phyloP scores from a whole-genome alignment of 2,888 invertebrate genomes.

The Hetaerina titia region DNA sequence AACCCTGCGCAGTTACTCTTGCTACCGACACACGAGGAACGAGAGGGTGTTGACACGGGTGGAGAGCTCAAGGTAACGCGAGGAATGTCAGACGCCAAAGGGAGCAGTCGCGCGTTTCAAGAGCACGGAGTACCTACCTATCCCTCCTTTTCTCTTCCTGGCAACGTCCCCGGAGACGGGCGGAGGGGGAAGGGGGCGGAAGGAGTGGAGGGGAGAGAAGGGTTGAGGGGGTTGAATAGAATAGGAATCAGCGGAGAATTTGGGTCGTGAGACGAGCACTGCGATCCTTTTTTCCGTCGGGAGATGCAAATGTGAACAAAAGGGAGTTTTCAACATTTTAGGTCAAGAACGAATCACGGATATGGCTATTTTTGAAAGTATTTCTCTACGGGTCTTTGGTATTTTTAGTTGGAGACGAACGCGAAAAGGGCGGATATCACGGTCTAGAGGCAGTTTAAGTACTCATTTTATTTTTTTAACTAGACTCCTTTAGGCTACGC shows the following conservation, averaged over 20 bases:
- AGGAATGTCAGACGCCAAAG: background rate
- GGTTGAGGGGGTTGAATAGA: background rate
- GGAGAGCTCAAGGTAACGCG: background rate
- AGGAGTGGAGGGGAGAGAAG: background rate
- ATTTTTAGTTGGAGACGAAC: background rate
- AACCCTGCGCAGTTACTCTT: too few species aligned
- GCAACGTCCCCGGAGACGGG: background rate
- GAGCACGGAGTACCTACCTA: background rate
- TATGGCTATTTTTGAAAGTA: background rate
- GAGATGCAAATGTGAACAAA: background rate
- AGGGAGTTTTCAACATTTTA: background rate
- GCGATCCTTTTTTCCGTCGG: background rate
- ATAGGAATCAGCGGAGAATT: background rate
- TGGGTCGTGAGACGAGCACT: background rate
- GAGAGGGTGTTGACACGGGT: background rate
- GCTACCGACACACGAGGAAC: background rate
- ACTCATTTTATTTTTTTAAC: too few species aligned
- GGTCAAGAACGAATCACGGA: background rate
- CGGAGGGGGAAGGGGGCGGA: background rate
- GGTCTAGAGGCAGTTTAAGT: too few species aligned
- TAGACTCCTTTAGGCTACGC: too few species aligned
- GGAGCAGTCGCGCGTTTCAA: background rate
- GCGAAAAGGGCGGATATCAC: background rate
- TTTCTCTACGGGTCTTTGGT: background rate
- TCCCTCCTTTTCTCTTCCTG: background rate